Evolutionary conservation across 2,888 invertebrate species (phyloP), one percentile per base, ranked within the genome.

Genomic region (Craniophora ligustri): DNA sequence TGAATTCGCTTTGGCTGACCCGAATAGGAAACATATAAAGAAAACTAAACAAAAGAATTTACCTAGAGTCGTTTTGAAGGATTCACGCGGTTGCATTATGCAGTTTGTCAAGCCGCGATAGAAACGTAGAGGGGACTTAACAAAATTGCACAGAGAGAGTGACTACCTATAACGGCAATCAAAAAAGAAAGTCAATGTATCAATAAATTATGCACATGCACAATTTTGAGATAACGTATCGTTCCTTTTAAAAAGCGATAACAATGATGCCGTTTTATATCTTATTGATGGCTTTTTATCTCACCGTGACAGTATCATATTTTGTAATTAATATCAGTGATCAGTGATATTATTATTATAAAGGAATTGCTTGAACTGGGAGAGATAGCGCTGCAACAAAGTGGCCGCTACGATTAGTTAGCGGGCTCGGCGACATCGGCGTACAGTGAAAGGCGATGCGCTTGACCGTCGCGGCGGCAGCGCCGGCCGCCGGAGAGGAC

Each of bases 381-480:
- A 40, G 19, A 58, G 41, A 57, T 59, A 59, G 54, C 46, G 50
- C 4, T 39, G 44, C 41, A 39, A 51, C 49, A 21, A 51, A 47
- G 57, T 59, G 48, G 30, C 28, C 42, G 54, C 62, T 53, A 55
- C 50, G 60, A 45, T 61, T 42, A 53, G 16, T 45, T 64, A 45
- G 53, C 41, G 42, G 59, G 41, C 36, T 15, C 57, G 38, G 46
- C 47, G 48, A 49, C 51, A 65, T 3, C 23, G 23, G 2, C n/a
- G 66, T 40, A 38, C 76, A 84, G 86, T 83, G 82, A 82, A 83
- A 81, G 83, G 83, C 79, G 73, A 74, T 85, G 86, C 86, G 89
- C 88, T 88, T 88, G 88, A 88, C 87, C 89, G 87, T 75, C 82
- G 76, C 72, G 72, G 74, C 77, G 41, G 66, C 44, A 50, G 67